Evolutionary conservation across 2,113 vertebrate species (phyloP).

Genomic region (Datnioides undecimradiatus): DNA sequence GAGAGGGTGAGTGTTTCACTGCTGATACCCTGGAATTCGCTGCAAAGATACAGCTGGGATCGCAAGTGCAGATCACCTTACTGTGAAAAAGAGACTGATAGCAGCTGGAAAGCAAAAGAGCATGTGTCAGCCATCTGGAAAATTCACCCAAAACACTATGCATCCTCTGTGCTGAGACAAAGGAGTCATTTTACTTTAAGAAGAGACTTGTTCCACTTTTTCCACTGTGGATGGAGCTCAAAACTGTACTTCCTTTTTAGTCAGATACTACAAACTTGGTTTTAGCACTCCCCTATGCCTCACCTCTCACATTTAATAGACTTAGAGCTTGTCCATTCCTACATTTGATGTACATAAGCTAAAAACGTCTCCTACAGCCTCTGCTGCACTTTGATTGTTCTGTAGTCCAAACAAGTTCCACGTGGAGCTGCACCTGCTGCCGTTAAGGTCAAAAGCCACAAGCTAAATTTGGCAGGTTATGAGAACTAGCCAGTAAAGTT

Average conservation of each 20-base stretch:
- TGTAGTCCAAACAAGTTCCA: background rate
- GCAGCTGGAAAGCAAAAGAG: constrained; percentile 77
- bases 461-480: background rate
- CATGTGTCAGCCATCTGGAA: constrained; percentile 83
- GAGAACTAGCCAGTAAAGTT: background rate
- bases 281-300: background rate
- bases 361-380: background rate
- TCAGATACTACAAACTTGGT: constrained; percentile 5
- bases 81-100: constrained; percentile 73
- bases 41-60: constrained; percentile 75
- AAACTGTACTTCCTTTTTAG: constrained; percentile 31
- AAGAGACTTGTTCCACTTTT: constrained; percentile 51
- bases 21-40: constrained; percentile 72
- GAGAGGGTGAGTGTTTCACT: constrained; percentile 52
- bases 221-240: constrained; percentile 25
- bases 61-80: constrained; percentile 77
- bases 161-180: constrained; percentile 72
- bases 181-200: constrained; percentile 70
- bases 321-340: background rate
- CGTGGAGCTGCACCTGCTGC: constrained; percentile 16
- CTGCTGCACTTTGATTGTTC: background rate
- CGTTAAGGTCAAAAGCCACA: background rate
- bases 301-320: background rate
- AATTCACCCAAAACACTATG: constrained; percentile 64
- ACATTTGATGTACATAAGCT: background rate